Conservation (phyloP, 2,113 vertebrate genomes). For the Camelus dromedarius region DNA sequence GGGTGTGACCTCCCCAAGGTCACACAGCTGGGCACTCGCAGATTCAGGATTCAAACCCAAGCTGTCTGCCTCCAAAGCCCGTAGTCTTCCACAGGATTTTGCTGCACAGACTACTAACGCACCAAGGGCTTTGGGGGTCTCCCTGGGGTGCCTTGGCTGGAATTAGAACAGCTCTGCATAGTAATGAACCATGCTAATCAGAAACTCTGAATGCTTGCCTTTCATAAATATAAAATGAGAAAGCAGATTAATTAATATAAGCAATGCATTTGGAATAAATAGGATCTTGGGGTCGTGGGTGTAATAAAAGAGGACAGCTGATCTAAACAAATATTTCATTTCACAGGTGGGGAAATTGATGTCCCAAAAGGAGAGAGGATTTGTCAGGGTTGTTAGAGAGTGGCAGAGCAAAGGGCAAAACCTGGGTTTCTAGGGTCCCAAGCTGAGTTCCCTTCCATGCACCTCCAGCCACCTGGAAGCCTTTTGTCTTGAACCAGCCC, state of each 20-base stretch:
- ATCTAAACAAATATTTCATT: background rate
- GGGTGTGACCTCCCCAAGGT: conserved; percentile 39
- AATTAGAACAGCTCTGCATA: conserved; percentile 32
- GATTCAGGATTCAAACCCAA: conserved; percentile 30
- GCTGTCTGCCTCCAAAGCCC: background rate
- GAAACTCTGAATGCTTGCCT: conserved; percentile 60
- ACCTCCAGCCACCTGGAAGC: conserved; percentile 57
- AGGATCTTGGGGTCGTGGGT: conserved; percentile 16
- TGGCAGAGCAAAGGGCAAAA: background rate
- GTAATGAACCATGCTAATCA: conserved; percentile 61
- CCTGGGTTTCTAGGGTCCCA: background rate
- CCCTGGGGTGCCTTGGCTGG: conserved; percentile 25
- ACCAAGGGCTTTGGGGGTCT: background rate
- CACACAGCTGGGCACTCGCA: conserved; percentile 23
- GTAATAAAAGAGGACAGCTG: background rate
- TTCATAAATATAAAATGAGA: conserved; percentile 66
- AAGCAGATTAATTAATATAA: conserved; percentile 63
- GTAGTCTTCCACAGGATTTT: background rate
- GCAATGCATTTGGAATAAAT: conserved; percentile 48
- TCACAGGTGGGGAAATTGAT: background rate
- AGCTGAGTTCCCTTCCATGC: background rate
- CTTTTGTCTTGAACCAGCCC: conserved; percentile 50
- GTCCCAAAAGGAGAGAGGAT: background rate
- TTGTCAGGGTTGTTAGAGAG: background rate
- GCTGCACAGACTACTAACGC: background rate